These are phyloP conservation scores for Pseudomugil gertrudae DNA, from an alignment of 2,797 vertebrate genomes.

Conservation along the genomic window DNA sequence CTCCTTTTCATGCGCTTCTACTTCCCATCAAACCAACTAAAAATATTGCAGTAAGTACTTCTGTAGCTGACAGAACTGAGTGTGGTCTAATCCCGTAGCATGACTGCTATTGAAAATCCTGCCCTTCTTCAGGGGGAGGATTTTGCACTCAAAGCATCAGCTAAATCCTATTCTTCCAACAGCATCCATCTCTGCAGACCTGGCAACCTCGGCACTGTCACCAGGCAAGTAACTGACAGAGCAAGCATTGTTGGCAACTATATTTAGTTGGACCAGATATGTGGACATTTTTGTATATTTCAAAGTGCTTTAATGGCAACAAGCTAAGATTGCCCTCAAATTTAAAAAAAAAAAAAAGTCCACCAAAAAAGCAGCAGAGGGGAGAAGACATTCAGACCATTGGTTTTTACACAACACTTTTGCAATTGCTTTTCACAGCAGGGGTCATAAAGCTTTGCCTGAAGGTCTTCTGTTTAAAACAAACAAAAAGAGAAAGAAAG, in stretches of 20 bases:
- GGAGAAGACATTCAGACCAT: conserved; percentile 10
- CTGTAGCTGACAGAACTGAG: conserved; percentile 66
- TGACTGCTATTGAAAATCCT: conserved; percentile 67
- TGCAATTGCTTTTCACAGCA: conserved; percentile 18
- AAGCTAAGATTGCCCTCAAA: conserved; percentile 17
- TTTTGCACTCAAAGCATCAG: conserved; percentile 58
- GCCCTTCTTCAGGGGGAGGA: conserved; percentile 56
- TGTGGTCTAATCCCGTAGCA: conserved; percentile 71
- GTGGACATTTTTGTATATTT: conserved; percentile 51
- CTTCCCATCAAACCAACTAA: conserved; percentile 69
- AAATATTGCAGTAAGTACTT: conserved; percentile 72
- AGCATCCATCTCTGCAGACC: conserved; percentile 71
- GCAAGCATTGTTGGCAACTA: conserved; percentile 68
- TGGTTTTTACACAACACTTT: conserved; percentile 29
- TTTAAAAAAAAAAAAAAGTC: conserved; percentile 38
- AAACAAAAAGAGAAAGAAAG: conserved; percentile 1
- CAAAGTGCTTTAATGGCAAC: conserved; percentile 53
- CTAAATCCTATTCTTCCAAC: conserved; percentile 77
- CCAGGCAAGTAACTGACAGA: conserved; percentile 57
- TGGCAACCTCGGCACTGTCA: conserved; percentile 67
- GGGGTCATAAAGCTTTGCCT: conserved; percentile 26
- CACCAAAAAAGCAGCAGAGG: conserved; percentile 15
- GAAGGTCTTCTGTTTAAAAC: conserved; percentile 37
- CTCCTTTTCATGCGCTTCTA: conserved; percentile 40
- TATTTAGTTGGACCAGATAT: conserved; percentile 70